A percentile compares a stretch with the other conserved stretches of the same genome.
These are phyloP conservation scores for Holcopasites calliopsidis DNA, from an alignment of 1,140 invertebrate genomes.

Conservation along the genomic window DNA sequence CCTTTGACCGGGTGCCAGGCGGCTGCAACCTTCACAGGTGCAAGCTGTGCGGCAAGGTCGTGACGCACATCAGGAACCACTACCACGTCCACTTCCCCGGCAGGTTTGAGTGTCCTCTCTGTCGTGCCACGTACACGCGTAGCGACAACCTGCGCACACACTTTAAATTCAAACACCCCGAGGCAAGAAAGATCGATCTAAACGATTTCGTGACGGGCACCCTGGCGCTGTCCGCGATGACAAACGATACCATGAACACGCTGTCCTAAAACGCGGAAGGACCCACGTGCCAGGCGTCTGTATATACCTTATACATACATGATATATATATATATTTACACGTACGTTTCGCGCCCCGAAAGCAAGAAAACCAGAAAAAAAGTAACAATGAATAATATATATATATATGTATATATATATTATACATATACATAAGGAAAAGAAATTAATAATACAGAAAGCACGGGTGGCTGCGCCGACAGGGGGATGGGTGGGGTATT, in stretches of 20 bases:
- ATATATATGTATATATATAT: conserved; percentile 17
- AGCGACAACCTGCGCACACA: conserved; percentile 93
- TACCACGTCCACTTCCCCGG: conserved; percentile 94
- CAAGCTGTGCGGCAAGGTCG: conserved; percentile 94
- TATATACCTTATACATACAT: conserved; percentile 55
- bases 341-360: conserved; percentile 39
- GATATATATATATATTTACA: conserved; percentile 54
- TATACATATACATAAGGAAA: conserved; percentile 29
- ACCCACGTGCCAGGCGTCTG: conserved; percentile 37
- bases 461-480: conserved; percentile 44
- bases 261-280: conserved; percentile 73
- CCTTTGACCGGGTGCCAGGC: conserved; percentile 92
- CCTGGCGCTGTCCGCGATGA: conserved; percentile 79
- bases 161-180: conserved; percentile 93
- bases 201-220: conserved; percentile 78
- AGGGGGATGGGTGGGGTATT: conserved; percentile 54
- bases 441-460: conserved; percentile 24
- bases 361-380: conserved; percentile 24
- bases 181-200: conserved; percentile 90
- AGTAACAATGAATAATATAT: conserved; percentile 23
- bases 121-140: conserved; percentile 91
- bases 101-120: conserved; percentile 92
- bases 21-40: conserved; percentile 93
- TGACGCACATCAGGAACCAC: conserved; percentile 94
- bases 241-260: conserved; percentile 80